These are phyloP conservation scores for Vultur gryphus DNA, from an alignment of 2,797 vertebrate species.

Conservation along the genomic window DNA sequence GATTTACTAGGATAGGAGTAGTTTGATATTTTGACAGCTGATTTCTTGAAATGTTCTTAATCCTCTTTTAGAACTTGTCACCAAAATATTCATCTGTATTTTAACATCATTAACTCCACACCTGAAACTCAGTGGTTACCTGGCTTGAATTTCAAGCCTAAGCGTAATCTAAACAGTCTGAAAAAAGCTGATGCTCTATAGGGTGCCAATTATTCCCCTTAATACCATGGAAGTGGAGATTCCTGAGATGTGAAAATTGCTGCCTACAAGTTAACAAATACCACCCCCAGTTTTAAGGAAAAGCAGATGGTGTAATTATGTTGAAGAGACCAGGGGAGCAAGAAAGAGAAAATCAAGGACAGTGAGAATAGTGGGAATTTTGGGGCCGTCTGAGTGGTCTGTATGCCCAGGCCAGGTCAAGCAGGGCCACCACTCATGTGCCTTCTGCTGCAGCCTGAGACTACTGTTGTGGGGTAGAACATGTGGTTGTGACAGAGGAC, in stretches of 20 bases:
- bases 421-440: background rate
- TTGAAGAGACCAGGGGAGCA: background rate
- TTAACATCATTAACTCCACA: background rate
- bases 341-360: background rate
- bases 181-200: background rate
- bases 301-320: background rate
- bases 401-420: background rate
- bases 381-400: background rate
- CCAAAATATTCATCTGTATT: background rate
- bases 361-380: background rate
- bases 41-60: background rate
- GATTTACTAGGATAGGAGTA: background rate
- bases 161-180: background rate
- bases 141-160: background rate
- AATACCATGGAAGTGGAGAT: background rate
- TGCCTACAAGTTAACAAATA: background rate
- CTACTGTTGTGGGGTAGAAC: background rate
- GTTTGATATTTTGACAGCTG: background rate
- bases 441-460: background rate
- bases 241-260: background rate
- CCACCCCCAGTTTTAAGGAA: background rate
- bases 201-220: background rate
- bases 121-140: background rate
- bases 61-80: background rate
- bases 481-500: background rate